Conservation (phyloP, 2,888 invertebrate species). For the Geophilus truncorum region DNA sequence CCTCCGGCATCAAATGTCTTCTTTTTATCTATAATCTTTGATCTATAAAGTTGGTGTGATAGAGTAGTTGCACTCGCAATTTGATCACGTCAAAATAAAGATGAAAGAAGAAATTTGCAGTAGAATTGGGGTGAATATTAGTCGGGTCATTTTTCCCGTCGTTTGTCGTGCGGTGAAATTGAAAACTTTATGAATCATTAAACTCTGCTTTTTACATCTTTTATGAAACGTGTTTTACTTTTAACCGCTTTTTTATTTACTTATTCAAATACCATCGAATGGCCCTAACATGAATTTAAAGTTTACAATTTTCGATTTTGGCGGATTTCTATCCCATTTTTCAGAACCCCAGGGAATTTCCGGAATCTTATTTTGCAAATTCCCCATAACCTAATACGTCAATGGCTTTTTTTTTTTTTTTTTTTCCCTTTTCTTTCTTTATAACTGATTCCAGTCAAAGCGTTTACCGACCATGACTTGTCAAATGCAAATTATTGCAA, state of each 20-base stretch:
- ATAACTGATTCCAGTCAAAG: not conserved
- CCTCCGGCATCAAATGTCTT: slow-evolving; percentile 27
- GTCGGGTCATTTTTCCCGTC: no score
- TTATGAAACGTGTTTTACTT: not conserved
- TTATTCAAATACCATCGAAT: not conserved
- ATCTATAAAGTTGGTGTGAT: slow-evolving; percentile 25
- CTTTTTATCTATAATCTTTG: slow-evolving; percentile 24
- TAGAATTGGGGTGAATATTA: not conserved
- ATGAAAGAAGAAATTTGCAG: not conserved
- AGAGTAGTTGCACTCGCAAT: slow-evolving; percentile 18
- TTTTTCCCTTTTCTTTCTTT: not conserved
- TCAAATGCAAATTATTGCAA: not conserved
- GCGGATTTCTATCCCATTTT: not conserved
- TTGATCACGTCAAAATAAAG: slow-evolving; percentile 11
- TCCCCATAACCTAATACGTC: not conserved
- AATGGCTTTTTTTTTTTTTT: not conserved
- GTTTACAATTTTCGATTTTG: not conserved
- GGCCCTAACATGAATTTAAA: not conserved
- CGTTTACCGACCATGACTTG: not conserved
- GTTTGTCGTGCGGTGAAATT: not conserved
- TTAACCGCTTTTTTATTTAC: not conserved
- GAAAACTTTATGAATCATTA: not conserved
- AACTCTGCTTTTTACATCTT: not conserved
- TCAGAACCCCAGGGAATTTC: not conserved
- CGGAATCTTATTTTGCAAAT: not conserved